Base-by-base conservation (phyloP, 1,140 invertebrate genomes). In the Zaprionus kolodkinae region DNA sequence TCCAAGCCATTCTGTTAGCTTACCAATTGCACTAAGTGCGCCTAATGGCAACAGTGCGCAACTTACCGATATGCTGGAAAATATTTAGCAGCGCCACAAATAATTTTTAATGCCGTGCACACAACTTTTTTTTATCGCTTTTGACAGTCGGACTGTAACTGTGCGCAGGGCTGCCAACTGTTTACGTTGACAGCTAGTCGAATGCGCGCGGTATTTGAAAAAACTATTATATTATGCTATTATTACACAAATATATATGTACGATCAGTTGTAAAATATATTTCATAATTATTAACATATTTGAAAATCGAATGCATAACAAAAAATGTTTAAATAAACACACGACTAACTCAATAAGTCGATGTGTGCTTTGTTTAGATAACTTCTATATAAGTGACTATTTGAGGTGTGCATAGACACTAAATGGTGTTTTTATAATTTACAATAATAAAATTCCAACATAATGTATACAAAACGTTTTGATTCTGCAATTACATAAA, bases 61-160 rank as follows among this genome's bases (percentile, higher is more conserved):
- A 82, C 82, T 74, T 86, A 90, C 85, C 86, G 72, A 89, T 81
- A 84, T 79, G 73, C 76, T 82, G 57, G 86, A 90, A 90, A 90
- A 78, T 90, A 90, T 90, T 86, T 73, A 62, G 72, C 75, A 80
- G 75, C 75, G 68, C 79, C 74, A 77, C 81, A 74, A 60, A 66
- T 65, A 71, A 65, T 76, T 85, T 65, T 78, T 88, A 80, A 79
- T 90, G 74, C 74, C 81, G 86, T 75, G 67, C 61, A 89, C 85
- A 90, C 81, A 79, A 89, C 76, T 79, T 89, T 90, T 90, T 81
- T 79, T 80, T 71, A 61, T 78, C 74, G 71, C 45, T 83, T 82
- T 89, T 89, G 86, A 89, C 86, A 89, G 78, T 70, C 60, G 64
- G 57, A 80, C 67, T 84, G 81, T 84, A 76, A 76, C 66, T 48